Base-by-base conservation (phyloP, 2,113 vertebrate species). In the Etheostoma spectabile region DNA sequence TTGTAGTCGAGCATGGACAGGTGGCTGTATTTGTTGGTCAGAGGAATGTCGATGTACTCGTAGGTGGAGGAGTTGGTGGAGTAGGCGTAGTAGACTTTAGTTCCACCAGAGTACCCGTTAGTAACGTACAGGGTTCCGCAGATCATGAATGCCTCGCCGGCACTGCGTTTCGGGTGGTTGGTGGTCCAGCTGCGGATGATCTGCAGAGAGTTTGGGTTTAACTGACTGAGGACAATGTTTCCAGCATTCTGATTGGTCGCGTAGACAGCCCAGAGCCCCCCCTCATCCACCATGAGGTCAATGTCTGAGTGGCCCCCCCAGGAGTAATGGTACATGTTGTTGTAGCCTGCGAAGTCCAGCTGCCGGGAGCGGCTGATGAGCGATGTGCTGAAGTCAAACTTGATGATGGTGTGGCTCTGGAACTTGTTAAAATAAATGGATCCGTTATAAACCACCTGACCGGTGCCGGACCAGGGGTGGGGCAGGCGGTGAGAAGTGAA, bases 381-480 rank as follows among this genome's bases (percentile, higher is more conserved):
- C 0, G 90, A 90, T 0, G 91, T 85, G 68, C 85, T 82, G 38
- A 93, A 88, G 66, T 91, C 88, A 0, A 93, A 93, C 64, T 90
- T 91, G 73, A 93, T 93, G 68, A 93, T 76, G 24, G 90, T 93
- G 75, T 93, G 91, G 84, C 91, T 93, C 82, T 93, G 91, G 35
- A 91, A 93, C 75, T 93, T 93, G 85, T 93, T 93, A 78, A 88
- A 93, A 76, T 90, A 93, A 64, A 93, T 79, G 4, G 91, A 93
- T 33, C 91, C 90, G 0, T 93, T 93, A n/a, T 88, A 89, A 35
- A 93, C 90, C 18, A 93, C 91, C 77, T 93, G 91, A 24, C 91
- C 91, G 0, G 91, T 93, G 1, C 91, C 91, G 0, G 91, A 93
- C 91, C 91, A 93, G 10, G 91, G 91, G 67, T 93, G 91, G 46